These are phyloP conservation scores for Thermophis baileyi DNA, from an alignment of 2,113 vertebrate genomes.

Conservation along the genomic window DNA sequence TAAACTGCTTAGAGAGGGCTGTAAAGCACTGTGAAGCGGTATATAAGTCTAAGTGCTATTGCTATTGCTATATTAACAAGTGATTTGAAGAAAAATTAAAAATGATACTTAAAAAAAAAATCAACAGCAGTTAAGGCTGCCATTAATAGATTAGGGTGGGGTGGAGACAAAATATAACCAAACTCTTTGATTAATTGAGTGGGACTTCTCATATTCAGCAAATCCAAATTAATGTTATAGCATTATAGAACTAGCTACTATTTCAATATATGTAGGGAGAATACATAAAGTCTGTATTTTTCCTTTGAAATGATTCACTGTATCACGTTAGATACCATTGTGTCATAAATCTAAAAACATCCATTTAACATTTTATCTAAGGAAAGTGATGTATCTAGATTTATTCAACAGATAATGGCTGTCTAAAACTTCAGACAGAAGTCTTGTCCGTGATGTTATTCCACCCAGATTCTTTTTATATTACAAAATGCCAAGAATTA, in stretches of 20 bases:
- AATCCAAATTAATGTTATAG: not conserved
- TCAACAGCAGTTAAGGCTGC: not conserved
- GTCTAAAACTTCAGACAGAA: not conserved
- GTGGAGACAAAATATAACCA: not conserved
- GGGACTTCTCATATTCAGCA: not conserved
- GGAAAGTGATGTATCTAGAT: not conserved
- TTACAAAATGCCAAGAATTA: not conserved
- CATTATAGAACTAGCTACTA: not conserved
- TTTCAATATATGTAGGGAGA: not conserved
- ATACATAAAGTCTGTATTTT: not conserved
- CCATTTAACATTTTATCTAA: not conserved
- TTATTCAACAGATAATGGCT: not conserved
- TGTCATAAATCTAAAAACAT: not conserved
- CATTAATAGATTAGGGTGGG: not conserved
- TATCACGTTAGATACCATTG: not conserved
- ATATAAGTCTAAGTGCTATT: too few species aligned
- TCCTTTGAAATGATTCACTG: not conserved
- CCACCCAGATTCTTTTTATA: not conserved
- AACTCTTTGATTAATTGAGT: not conserved
- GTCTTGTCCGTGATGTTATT: not conserved
- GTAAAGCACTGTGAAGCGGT: too few species aligned
- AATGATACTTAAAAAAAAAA: not conserved
- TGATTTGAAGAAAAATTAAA: not conserved
- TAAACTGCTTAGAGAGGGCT: too few species aligned
- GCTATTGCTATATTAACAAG: not conserved